Evolutionary conservation across 2,797 vertebrate genomes (phyloP), one percentile per base, ranked within the genome.

Genomic region (Tapirus indicus): DNA sequence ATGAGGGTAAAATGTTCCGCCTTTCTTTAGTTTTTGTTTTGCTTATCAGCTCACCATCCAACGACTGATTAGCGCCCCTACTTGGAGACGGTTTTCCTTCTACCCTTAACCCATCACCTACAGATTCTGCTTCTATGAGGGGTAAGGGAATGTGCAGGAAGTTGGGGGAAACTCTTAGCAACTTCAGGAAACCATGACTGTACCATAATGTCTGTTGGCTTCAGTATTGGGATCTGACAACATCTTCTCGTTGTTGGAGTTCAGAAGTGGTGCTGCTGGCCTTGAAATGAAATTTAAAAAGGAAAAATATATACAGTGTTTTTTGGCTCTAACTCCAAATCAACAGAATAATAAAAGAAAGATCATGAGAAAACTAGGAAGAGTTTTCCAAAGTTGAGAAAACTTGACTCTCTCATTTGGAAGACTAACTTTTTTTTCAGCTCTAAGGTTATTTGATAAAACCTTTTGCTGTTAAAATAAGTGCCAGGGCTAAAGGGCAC

Each of bases 161-260:
- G 47, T 29, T 44, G 69, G 71, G 58, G 29, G 71, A 80, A 74
- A 44, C 17, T 49, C 17, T 94, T 47, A 71, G 60, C 23, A 74
- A 84, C 6, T 12, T 17, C 44, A 44, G 44, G 54, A 95, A 83
- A 72, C 12, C 11, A 75, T 23, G 96, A 97, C 68, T 71, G 68
- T 98, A 99, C 99, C 99, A 20, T 98, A 98, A 94, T 98, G 98
- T 49, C 84, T 97, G 91, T 96, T 98, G 85, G 98, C 98, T 96
- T 99, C 98, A 7, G 97, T 80, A 32, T 72, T 92, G 84, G 97
- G 95, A 91, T 98, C 98, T 13, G 98, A 95, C 77, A 54, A 18
- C 74, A 97, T 66, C 97, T 99, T 99, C 92, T 98, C 98, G 29
- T 6, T 98, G 94, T 98, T 94, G 62, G 97, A 96, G 90, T 98